Evolutionary conservation across 2,888 invertebrate genomes (phyloP).

Genomic region (Harpalus rufipes): DNA sequence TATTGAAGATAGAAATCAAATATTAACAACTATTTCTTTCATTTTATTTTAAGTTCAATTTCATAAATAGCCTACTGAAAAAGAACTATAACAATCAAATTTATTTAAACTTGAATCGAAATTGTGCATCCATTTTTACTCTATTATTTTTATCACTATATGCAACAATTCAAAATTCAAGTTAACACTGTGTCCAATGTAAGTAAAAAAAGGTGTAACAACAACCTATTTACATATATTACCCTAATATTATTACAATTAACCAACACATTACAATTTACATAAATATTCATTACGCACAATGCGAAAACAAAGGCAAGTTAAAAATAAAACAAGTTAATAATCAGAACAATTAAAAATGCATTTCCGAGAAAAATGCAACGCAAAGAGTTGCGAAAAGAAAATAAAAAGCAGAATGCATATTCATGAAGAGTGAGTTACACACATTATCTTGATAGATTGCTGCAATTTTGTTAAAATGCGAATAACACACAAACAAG

Average conservation of each 20-base stretch:
- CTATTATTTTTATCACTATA: no score
- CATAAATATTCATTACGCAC: conserved; percentile 32
- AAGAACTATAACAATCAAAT: no score
- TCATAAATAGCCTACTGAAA: no score
- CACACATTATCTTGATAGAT: conserved; percentile 43
- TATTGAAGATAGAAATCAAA: no score
- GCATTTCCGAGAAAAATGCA: conserved; percentile 35
- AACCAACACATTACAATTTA: conserved; percentile 7
- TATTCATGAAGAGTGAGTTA: conserved; percentile 39
- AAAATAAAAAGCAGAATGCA: conserved; percentile 34
- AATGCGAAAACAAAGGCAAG: conserved; percentile 23
- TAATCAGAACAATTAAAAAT: conserved; percentile 47
- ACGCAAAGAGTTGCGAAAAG: conserved; percentile 30
- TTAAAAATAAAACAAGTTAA: conserved; percentile 46
- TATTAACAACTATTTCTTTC: no score
- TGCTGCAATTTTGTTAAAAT: conserved; percentile 44
- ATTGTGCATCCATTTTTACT: no score
- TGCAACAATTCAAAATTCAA: no score
- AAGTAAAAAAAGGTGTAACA: background rate
- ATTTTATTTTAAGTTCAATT: no score
- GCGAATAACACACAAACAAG: conserved; percentile 6
- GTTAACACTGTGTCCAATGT: no score
- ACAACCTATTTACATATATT: conserved; percentile 7
- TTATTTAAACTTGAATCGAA: no score
- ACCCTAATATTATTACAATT: conserved; percentile 9